Evolutionary conservation across 2,113 vertebrate genomes (phyloP), one percentile per base, ranked within the genome.

Genomic region (Psilopogon haemacephalus): DNA sequence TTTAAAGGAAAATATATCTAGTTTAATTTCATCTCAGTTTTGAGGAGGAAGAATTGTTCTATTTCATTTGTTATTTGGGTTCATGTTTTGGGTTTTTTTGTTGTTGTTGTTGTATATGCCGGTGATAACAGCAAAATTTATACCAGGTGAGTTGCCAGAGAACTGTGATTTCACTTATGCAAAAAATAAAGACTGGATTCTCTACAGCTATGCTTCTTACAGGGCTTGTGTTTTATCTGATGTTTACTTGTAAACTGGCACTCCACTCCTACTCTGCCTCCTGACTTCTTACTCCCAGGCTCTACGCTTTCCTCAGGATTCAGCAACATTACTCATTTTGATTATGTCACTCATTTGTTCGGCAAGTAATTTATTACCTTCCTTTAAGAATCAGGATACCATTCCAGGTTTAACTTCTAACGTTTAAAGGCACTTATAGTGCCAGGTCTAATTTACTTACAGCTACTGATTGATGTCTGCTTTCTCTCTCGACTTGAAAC

Each of bases 371-470:
- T 98, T 83, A 84, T 68, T 68, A 24, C 50, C 75, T 97, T 95
- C 74, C 88, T 95, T 97, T 94, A 96, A 97, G 88, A 96, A 97
- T 94, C 89, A 95, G 88, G 93, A 84, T 95, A 83, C 27, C 17
- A 79, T 94, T 95, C 95, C 95, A 97, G 52, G 87, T 90, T 95
- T 96, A 97, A 91, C 96, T 96, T 94, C 72, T 67, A 96, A 93
- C 38, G 4, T 94, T 97, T 96, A 97, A 97, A 97, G 75, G 81
- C 95, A 96, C 96, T 97, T 97, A 96, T 95, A 42, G 83, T 97
- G 96, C 94, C 97, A 97, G 72, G 44, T 96, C 84, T 86, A 94
- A 96, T 97, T 97, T 97, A 96, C 92, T 97, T 95, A 93, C 46
- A 79, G 87, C 74, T 92, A 60, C 89, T 97, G 97, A 97, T 72